Conservation (phyloP, 2,113 vertebrate genomes). For the Thryonomys swinderianus region DNA sequence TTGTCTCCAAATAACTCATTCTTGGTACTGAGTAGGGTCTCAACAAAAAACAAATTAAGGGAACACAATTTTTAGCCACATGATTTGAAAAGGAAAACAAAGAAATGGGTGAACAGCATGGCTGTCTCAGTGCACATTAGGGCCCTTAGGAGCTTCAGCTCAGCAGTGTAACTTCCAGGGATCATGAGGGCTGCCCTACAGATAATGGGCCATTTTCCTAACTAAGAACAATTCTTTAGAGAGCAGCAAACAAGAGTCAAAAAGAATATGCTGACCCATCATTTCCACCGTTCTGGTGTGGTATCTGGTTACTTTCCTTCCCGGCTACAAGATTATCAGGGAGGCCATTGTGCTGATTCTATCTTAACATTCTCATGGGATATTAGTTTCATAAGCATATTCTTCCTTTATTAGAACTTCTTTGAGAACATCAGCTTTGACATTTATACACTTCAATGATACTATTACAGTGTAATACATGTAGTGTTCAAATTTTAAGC, state of each 20-base stretch:
- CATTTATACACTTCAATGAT: rapidly evolving
- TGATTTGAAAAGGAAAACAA: neutral
- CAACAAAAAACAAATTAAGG: neutral
- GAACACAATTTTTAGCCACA: neutral
- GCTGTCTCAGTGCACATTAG: neutral
- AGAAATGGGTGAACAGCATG: rapidly evolving
- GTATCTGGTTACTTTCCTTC: neutral
- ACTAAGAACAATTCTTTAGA: neutral
- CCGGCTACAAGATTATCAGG: rapidly evolving
- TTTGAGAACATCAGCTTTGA: no score
- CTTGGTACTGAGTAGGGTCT: neutral
- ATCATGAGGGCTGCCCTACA: no score
- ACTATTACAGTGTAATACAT: rapidly evolving
- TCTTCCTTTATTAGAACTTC: rapidly evolving
- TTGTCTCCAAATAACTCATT: no score
- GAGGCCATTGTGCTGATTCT: rapidly evolving
- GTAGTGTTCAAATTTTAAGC: neutral
- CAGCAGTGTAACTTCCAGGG: rapidly evolving
- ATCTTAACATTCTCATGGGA: no score
- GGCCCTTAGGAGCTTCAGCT: neutral
- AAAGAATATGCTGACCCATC: rapidly evolving
- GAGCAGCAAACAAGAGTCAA: neutral
- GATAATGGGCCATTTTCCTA: neutral
- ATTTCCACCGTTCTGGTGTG: rapidly evolving
- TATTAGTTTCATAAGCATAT: rapidly evolving